A percentile compares a stretch with the other conserved stretches of the same genome.
These are phyloP conservation scores for Andrena marginata DNA, from an alignment of 2,888 invertebrate genomes.

Conservation along the genomic window DNA sequence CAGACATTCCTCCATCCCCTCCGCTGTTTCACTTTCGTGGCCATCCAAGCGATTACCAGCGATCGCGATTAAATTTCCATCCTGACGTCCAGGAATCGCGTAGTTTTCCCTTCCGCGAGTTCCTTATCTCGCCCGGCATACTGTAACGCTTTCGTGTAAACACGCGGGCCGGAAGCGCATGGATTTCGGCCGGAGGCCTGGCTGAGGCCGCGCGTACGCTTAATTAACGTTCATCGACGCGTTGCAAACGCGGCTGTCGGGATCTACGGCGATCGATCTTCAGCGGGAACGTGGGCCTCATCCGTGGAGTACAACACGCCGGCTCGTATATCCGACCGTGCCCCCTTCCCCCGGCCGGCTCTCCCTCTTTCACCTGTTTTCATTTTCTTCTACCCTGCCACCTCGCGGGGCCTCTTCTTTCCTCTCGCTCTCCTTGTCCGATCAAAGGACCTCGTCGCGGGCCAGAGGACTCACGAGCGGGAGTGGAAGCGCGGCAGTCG, in stretches of 20 bases:
- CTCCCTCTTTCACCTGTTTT: conserved; percentile 36
- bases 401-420: conserved; percentile 44
- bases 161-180: conserved; percentile 9
- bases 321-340: conserved; percentile 27
- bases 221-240: conserved; percentile 45
- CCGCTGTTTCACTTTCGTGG: conserved; percentile 18
- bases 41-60: not conserved
- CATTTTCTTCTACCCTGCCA: conserved; percentile 44
- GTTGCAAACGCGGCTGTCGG: not conserved
- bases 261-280: conserved; percentile 56
- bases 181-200: not conserved
- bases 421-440: conserved; percentile 63
- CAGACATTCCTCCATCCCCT: not conserved
- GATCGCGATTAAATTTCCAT: conserved; percentile 13
- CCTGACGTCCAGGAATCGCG: not conserved
- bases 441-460: conserved; percentile 52
- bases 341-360: not conserved
- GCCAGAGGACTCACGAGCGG: conserved; percentile 52
- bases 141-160: not conserved
- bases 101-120: conserved; percentile 11
- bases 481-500: conserved; percentile 29
- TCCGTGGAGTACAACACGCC: conserved; percentile 11
- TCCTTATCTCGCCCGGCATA: not conserved
- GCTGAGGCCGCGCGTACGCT: not conserved
- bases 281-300: conserved; percentile 1